A percentile compares a stretch with the other conserved stretches of the same genome.
Conservation (phyloP, 2,113 vertebrate species). For the Halichoerus grypus region DNA sequence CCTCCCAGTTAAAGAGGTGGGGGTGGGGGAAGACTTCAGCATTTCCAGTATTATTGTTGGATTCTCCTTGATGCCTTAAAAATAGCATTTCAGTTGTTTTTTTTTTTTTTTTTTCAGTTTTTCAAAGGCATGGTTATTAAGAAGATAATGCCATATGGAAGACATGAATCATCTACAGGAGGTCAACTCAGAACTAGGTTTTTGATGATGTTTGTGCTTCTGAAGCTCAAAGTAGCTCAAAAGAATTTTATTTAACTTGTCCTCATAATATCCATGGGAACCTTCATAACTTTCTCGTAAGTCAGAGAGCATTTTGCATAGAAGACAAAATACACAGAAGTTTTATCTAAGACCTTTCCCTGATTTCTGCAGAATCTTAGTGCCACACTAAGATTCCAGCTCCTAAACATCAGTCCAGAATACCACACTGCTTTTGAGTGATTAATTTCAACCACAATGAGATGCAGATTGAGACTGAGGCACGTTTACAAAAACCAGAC, state of each 20-base stretch:
- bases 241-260: neutral
- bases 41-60: slow-evolving; percentile 2
- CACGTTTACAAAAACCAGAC: neutral
- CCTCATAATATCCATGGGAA: neutral
- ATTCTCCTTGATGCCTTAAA: neutral
- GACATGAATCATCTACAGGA: neutral
- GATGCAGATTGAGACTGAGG: neutral
- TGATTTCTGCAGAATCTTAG: neutral
- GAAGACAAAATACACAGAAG: neutral
- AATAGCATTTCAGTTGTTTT: neutral
- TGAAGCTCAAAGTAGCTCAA: slow-evolving; percentile 4
- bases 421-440: neutral
- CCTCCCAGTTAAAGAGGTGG: neutral
- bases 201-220: neutral
- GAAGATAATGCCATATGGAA: neutral
- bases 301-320: neutral
- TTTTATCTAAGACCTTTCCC: neutral
- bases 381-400: neutral
- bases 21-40: neutral
- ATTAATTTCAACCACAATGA: neutral
- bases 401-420: neutral
- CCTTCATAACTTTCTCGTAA: neutral
- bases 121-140: neutral
- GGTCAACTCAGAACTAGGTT: neutral
- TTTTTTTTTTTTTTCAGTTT: neutral